Conservation (phyloP, 1,140 invertebrate species). For the Trachymyrmex cornetzi region DNA sequence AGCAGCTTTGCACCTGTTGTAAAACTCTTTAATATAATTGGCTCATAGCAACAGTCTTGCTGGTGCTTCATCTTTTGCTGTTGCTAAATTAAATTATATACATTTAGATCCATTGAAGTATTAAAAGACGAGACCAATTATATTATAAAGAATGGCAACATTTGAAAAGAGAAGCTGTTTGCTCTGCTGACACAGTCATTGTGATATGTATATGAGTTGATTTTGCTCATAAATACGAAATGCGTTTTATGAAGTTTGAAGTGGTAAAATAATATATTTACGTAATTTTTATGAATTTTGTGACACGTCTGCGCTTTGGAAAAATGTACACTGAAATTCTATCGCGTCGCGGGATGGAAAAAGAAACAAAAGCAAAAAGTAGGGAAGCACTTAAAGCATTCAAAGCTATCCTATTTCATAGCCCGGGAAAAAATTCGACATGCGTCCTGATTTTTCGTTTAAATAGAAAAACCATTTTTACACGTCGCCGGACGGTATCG, state of each 20-base stretch:
- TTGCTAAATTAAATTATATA: too few relatives aligned
- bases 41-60: too few relatives aligned
- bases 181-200: too few relatives aligned
- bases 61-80: too few relatives aligned
- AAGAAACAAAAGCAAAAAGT: slow-evolving; percentile 10
- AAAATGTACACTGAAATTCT: background rate
- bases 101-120: too few relatives aligned
- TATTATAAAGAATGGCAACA: too few relatives aligned
- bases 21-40: too few relatives aligned
- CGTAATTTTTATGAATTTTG: background rate
- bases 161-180: too few relatives aligned
- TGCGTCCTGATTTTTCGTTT: slow-evolving; percentile 11
- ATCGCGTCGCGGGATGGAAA: background rate
- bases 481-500: background rate
- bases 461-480: slow-evolving; percentile 48
- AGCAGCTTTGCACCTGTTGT: too few relatives aligned
- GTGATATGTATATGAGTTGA: background rate
- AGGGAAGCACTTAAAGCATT: slow-evolving; percentile 13
- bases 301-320: background rate
- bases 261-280: background rate
- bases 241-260: background rate
- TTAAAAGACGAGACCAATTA: too few relatives aligned
- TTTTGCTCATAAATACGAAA: slow-evolving; percentile 9
- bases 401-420: slow-evolving; percentile 17
- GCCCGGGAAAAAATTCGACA: background rate